Percentiles rank a stretch among this genome's conserved stretches.
These are phyloP conservation scores for Trichonephila clavipes DNA, from an alignment of 1,140 invertebrate genomes.

Conservation along the genomic window DNA sequence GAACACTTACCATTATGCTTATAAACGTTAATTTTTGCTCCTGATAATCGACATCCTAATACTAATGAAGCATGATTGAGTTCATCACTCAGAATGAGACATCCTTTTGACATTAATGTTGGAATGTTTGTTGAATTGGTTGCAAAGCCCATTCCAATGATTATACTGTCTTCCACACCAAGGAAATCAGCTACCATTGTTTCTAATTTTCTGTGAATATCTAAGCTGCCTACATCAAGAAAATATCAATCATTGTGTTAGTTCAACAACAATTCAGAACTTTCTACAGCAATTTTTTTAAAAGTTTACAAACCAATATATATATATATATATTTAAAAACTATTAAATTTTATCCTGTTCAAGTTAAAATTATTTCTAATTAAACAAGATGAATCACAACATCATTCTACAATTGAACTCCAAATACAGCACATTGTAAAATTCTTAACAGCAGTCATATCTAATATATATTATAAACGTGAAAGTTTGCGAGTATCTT, in stretches of 20 bases:
- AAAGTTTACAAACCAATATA: too few relatives aligned
- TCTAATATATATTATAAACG: too few relatives aligned
- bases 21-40: conserved; percentile 93
- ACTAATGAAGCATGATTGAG: conserved; percentile 98
- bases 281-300: too few relatives aligned
- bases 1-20: conserved; percentile 86
- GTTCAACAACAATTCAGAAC: too few relatives aligned
- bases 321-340: too few relatives aligned
- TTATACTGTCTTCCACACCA: conserved; percentile 96
- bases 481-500: too few relatives aligned
- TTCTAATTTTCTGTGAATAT: conserved; percentile 91
- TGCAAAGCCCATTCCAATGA: conserved; percentile 99
- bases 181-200: conserved; percentile 92
- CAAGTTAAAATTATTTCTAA: too few relatives aligned
- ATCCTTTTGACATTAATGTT: conserved; percentile 89
- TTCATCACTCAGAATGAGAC: conserved; percentile 96
- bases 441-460: too few relatives aligned
- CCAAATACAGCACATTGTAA: too few relatives aligned
- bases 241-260: not conserved
- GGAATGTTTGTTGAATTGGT: conserved; percentile 98
- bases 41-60: conserved; percentile 93
- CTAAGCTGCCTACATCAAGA: conserved; percentile 78
- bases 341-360: too few relatives aligned
- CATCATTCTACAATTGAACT: too few relatives aligned
- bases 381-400: too few relatives aligned